Evolutionary conservation across 2,113 vertebrate genomes (phyloP).

Genomic region (Vimba vimba): DNA sequence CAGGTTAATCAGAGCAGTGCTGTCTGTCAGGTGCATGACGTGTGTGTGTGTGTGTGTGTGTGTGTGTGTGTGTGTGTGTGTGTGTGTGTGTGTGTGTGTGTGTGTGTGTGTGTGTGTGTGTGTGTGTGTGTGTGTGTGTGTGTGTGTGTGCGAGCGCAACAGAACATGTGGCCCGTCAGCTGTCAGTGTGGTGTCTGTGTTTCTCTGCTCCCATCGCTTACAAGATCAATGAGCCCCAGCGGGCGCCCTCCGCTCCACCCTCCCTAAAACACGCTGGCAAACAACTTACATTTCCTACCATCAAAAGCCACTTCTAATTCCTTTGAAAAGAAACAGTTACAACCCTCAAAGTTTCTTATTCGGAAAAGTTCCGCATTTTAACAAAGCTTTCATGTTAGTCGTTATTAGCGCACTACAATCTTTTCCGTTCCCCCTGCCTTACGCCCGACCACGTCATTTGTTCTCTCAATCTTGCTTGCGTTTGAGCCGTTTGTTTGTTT

Average conservation of each 20-base stretch:
- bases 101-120: neutral
- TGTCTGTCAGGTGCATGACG: neutral
- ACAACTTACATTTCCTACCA: constrained; percentile 46
- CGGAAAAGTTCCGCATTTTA: constrained; percentile 27
- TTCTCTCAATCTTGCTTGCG: neutral
- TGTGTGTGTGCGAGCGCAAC: neutral
- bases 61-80: neutral
- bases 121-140: neutral
- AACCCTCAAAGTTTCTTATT: constrained; percentile 14
- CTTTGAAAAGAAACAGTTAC: constrained; percentile 44
- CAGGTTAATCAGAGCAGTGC: neutral
- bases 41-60: neutral
- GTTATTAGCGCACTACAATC: neutral
- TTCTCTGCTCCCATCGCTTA: constrained; percentile 19
- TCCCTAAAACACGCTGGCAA: constrained; percentile 7
- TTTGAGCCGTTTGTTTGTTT: constrained; percentile 29
- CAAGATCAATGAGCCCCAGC: constrained; percentile 15
- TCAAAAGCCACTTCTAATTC: constrained; percentile 42
- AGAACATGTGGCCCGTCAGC: constrained; percentile 21
- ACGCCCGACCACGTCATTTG: neutral
- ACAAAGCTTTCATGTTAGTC: constrained; percentile 25
- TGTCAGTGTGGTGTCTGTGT: constrained; percentile 42
- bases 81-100: neutral
- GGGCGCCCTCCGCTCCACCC: neutral
- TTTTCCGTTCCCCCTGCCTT: neutral